Base-by-base conservation (phyloP, 2,888 invertebrate genomes). In the Lycophotia porphyrea region DNA sequence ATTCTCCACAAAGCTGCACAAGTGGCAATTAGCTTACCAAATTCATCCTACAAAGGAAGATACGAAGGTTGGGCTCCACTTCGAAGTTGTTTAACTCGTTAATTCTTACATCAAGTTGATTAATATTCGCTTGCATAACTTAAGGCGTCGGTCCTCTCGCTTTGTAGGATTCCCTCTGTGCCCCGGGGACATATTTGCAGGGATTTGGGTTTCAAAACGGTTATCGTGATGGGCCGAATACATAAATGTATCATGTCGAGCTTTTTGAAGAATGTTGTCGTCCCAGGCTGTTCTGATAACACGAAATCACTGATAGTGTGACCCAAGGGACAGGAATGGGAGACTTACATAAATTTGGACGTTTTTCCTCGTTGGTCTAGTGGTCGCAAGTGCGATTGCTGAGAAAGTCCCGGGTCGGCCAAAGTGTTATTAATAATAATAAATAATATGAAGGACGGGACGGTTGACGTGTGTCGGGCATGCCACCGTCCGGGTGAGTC, bases 71-170 rank as follows among this genome's bases (percentile, higher is more conserved):
- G 21, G 27, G 34, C 60, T 34, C 2, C 31, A n/a, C 55, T 42
- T 34, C 44, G n/a, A 80, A 70, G 36, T 82, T 72, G 27, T 80
- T 73, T 49, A 73, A 68, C 84, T 82, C 36, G 39, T 76, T 76
- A 77, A 84, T 73, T 68, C 67, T 63, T 42, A 76, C 39, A 83
- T 76, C 58, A 65, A 85, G 73, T 81, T 77, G 55, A 84, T 82
- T 84, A 77, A 84, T 71, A 84, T 84, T 77, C 72, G 31, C 73
- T 74, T 77, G 73, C 73, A 74, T 81, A 68, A 58, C 64, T 74
- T 64, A 27, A 64, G 66, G 55, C 63, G 34, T 61, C 52, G 42
- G 39, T 34, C 15, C 55, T 27, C 60, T 27, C 34, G 15, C 63
- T 80, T 80, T 58, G 39, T 47, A 27, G 24, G 52, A 61, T 60